Conservation (phyloP, 2,797 vertebrate genomes). For the Poecilia picta region DNA sequence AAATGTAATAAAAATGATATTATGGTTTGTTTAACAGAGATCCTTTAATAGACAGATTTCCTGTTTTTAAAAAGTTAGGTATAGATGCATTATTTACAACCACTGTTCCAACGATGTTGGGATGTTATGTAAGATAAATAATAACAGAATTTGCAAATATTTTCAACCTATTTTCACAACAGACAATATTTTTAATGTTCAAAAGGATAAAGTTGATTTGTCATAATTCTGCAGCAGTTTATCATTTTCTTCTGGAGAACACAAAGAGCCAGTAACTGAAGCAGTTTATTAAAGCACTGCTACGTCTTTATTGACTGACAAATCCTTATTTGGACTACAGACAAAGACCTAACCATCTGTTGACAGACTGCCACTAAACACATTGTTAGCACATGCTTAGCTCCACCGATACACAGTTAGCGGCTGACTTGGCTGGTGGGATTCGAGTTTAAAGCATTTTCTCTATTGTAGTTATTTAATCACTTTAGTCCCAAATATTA, state of each 20-base stretch:
- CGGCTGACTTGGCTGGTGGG: neutral
- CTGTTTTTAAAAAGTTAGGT: conserved; percentile 11
- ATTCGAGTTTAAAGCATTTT: conserved; percentile 2
- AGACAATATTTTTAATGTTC: too few relatives aligned
- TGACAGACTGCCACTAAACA: conserved; percentile 57
- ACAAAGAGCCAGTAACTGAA: neutral
- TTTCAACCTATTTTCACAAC: too few relatives aligned
- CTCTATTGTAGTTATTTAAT: conserved; percentile 5
- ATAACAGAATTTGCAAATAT: too few relatives aligned
- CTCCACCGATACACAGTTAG: conserved; percentile 26
- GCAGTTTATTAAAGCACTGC: conserved; percentile 25
- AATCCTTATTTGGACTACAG: conserved; percentile 18
- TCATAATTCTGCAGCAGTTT: neutral
- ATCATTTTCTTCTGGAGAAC: neutral
- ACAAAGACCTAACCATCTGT: conserved; percentile 20
- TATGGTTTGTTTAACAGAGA: conserved; percentile 28
- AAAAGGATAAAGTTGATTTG: too few relatives aligned
- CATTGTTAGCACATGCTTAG: conserved; percentile 48
- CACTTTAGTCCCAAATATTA: neutral
- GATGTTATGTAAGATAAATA: too few relatives aligned
- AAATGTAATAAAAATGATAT: conserved; percentile 15
- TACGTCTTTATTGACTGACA: conserved; percentile 30
- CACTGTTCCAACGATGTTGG: too few relatives aligned
- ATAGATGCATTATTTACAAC: neutral
- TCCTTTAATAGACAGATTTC: conserved; percentile 37